Base-by-base conservation (phyloP, 2,113 vertebrate genomes). In the Ophthalmolycus amberensis region DNA sequence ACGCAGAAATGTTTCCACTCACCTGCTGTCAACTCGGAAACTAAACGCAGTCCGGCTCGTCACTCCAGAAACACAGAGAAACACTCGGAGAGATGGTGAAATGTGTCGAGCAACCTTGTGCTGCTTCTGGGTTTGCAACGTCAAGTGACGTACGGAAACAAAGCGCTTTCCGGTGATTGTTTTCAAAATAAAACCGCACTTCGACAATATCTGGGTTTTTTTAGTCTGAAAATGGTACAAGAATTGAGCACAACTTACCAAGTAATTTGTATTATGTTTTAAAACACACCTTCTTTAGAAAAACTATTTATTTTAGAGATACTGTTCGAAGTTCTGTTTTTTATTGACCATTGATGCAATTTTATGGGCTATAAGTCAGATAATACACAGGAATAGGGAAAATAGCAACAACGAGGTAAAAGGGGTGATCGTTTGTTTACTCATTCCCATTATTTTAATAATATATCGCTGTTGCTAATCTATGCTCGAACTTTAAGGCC, bases 171-270 rank as follows among this genome's bases (percentile, higher is more conserved):
- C 89, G 54, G 76, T 48, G 0, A 1, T 0, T 0, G 0, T 1
- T 79, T 83, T 81, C 48, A 77, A 79, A 88, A 70, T 91, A 91
- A 92, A 82, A 60, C 0, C 2, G 3, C 25, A 7, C 5, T 6
- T 10, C 22, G 12, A n/a, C 4, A 42, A 16, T 14, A 40, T 38
- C 0, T 29, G 16, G 1, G 2, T 5, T 38, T 5, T 42, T 27
- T 29, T 6, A 11, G 20, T 50, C 22, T 34, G 0, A 34, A 22
- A 14, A n/a, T 1, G 16, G 9, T 58, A 22, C 37, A n/a, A 10
- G 4, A 46, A 29, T 42, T 59, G 15, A 22, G 9, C 5, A 59
- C 3, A 34, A 48, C 0, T 48, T 63, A 37, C 7, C 20, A 12
- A 50, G 20, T 34, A 1, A 44, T 56, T 32, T 73, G 0, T 44